Evolutionary conservation across 2,888 invertebrate species (phyloP), one percentile per base, ranked within the genome.

Genomic region (Eupithecia exiguata): DNA sequence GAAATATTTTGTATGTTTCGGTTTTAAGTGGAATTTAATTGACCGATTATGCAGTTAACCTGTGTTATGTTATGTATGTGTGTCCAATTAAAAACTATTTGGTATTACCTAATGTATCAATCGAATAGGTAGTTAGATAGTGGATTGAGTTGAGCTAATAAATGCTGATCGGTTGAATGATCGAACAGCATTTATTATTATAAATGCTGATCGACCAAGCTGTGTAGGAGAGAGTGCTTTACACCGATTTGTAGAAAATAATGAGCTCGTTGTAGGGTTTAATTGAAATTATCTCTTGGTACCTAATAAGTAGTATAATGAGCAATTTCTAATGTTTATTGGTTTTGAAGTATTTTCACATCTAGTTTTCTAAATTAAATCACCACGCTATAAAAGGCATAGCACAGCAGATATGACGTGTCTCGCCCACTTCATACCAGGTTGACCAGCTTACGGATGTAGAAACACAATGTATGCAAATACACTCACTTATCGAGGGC

Each of bases 401-500:
- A 78, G 81, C 83, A 71, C 36, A 83, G 81, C 83, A 65, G 83
- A 86, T 85, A 88, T 93, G 93, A 94, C 94, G 94, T 94, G 94
- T 93, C 93, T 86, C 92, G 86, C 90, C 91, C 89, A 91, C 91
- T 87, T 85, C 82, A 74, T 79, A 58, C 36, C 9, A 81, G 80
- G 75, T 83, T 83, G 82, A 81, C 85, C 86, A 88, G 72, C 74
- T 75, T 83, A 88, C 89, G 90, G 89, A 91, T 91, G 84, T 87
- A 83, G 83, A 86, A 85, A 84, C 80, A 86, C 80, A 84, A 84
- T 86, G 82, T 89, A 92, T 92, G 91, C 90, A 89, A 92, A 92
- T 90, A 87, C 80, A 92, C 91, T 92, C 83, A 92, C 92, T 90
- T 89, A 91, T 88, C 81, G 89, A 86, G 90, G 89, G 86, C 91